Conservation (phyloP, 2,113 vertebrate genomes). For the Megaleporinus macrocephalus region DNA sequence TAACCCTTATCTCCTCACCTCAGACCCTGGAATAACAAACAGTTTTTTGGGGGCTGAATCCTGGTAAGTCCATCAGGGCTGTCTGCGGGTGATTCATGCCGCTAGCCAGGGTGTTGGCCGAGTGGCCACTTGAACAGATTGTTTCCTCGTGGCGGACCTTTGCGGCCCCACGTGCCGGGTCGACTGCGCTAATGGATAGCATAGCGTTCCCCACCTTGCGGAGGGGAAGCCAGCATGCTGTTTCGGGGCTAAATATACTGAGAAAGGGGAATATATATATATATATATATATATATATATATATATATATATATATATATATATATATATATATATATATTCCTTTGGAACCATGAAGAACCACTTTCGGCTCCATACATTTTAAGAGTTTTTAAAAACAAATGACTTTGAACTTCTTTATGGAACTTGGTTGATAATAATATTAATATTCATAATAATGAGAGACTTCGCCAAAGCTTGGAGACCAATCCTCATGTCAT, state of each 20-base stretch:
- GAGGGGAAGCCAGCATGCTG: not conserved
- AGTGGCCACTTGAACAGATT: slow-evolving; percentile 66
- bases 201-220: slow-evolving; percentile 5
- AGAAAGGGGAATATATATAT: not conserved
- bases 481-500: not conserved
- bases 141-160: slow-evolving; percentile 61
- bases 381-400: too few species aligned
- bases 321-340: too few species aligned
- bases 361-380: not conserved
- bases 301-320: too few species aligned
- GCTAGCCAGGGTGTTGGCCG: slow-evolving; percentile 38
- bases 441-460: too few species aligned
- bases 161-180: slow-evolving; percentile 12
- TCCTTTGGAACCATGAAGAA: not conserved
- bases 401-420: not conserved
- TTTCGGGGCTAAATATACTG: not conserved
- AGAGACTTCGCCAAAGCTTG: too few species aligned
- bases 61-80: slow-evolving; percentile 49
- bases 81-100: slow-evolving; percentile 63
- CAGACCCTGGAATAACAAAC: slow-evolving; percentile 56
- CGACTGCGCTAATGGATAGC: slow-evolving; percentile 6
- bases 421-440: not conserved
- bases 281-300: too few species aligned
- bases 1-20: slow-evolving; percentile 64
- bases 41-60: slow-evolving; percentile 53